Evolutionary conservation across 2,113 vertebrate genomes (phyloP), one percentile per base, ranked within the genome.

Genomic region (Xyliphius kryptos): DNA sequence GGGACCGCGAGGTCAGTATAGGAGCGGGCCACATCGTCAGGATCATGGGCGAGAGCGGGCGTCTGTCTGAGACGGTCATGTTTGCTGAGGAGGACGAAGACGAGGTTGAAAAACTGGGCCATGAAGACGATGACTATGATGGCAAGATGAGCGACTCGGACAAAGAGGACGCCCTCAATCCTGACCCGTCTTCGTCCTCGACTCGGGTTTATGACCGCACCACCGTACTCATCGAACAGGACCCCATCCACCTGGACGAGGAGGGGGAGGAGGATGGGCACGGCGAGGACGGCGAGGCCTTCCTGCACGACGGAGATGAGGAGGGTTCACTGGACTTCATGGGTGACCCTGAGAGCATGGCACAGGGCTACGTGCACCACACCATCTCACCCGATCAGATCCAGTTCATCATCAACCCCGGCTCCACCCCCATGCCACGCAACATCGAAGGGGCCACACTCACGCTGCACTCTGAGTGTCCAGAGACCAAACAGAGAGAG

Each of bases 301-400:
- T 96, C 72, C 69, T 99, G 11, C 89, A 91, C 1, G 94, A 97
- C 71, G 93, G 89, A 51, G 90, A 86, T 56, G 82, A 74, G 16
- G 91, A 92, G 16, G 89, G 89, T 0, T 87, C 90, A 15, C 84
- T 97, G 79, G 80, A 86, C 50, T 92, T 97, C 61, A 92, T 98
- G 85, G 54, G 74, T 2, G 94, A 97, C 71, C 89, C 91, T 66
- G 96, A 97, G 74, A 90, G 88, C 70, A 97, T 99, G 91, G 91
- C 91, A 20, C 96, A 97, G 83, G 96, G 96, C 79, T 99, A 99
- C 0, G 93, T 99, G 66, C 96, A 99, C 74, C 96, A 99, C 46
- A 99, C 97, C 73, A 99, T 99, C 83, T 99, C 96, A 48, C 88
- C 91, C 1, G 92, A 99, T 84, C 96, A 99, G 83, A 99, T 99